Evolutionary conservation across 2,888 invertebrate genomes (phyloP).

Genomic region (Tinea semifulvella): DNA sequence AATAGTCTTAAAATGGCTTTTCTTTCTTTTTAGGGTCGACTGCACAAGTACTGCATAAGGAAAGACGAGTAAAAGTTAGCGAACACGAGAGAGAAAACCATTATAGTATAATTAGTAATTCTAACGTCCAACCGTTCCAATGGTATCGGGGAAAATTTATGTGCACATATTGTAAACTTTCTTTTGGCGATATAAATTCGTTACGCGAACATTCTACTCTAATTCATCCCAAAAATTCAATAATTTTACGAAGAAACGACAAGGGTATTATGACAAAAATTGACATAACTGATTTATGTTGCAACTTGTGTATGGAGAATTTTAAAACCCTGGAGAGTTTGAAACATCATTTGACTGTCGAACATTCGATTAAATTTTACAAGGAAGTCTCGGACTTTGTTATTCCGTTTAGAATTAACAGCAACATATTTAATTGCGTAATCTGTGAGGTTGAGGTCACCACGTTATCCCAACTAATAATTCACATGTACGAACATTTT

Average conservation of each 20-base stretch:
- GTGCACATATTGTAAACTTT: slow-evolving; percentile 4
- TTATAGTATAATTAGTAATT: not conserved
- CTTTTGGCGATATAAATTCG: not conserved
- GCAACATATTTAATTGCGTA: not conserved
- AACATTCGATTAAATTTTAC: not conserved
- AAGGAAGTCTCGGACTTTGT: not conserved
- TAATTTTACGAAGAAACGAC: not conserved
- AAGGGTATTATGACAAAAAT: not conserved
- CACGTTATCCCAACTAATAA: not conserved
- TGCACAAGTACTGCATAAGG: too few relatives aligned
- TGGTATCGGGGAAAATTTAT: slow-evolving; percentile 9
- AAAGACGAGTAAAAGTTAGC: not conserved
- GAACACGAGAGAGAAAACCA: not conserved
- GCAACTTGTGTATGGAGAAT: not conserved
- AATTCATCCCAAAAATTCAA: not conserved
- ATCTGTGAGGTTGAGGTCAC: not conserved
- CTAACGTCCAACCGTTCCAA: slow-evolving; percentile 5
- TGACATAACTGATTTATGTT: not conserved
- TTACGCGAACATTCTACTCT: slow-evolving; percentile 25
- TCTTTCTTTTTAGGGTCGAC: slow-evolving; percentile 10
- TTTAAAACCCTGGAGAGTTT: not conserved
- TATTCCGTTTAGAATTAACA: slow-evolving; percentile 7
- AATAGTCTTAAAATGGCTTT: too few relatives aligned
- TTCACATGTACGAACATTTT: slow-evolving; percentile 28
- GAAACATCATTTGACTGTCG: slow-evolving; percentile 1